These are phyloP conservation scores for Drosophila sucinea DNA, from an alignment of 1,140 invertebrate genomes.

Conservation along the genomic window DNA sequence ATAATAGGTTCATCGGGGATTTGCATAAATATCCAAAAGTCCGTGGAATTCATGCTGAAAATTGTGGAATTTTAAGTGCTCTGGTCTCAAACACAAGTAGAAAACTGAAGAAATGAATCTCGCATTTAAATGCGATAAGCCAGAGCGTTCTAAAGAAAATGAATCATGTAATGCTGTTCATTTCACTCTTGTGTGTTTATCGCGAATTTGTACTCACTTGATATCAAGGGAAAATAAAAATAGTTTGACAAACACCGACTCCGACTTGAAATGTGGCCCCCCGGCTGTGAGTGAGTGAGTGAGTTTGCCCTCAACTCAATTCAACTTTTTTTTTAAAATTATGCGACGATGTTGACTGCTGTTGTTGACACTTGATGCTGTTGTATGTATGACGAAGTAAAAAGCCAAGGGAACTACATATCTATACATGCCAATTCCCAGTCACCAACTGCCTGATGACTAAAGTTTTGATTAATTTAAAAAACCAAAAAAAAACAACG, in stretches of 20 bases:
- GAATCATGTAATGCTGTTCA: constrained; percentile 38
- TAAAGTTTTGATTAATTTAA: constrained; percentile 75
- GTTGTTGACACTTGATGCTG: constrained; percentile 64
- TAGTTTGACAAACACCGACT: constrained; percentile 26
- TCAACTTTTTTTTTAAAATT: constrained; percentile 68
- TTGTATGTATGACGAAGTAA: constrained; percentile 62
- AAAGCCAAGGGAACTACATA: constrained; percentile 44
- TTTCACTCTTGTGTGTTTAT: constrained; percentile 11
- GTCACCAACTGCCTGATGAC: constrained; percentile 48
- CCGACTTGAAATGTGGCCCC: not conserved
- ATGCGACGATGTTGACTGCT: constrained; percentile 54
- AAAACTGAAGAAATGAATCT: constrained; percentile 24
- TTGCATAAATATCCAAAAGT: not conserved
- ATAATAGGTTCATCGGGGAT: not conserved
- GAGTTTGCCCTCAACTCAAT: constrained; percentile 60
- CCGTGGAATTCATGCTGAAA: constrained; percentile 23
- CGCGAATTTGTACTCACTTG: constrained; percentile 5
- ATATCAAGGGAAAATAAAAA: constrained; percentile 35
- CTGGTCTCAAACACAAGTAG: not conserved
- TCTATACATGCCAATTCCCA: constrained; percentile 49
- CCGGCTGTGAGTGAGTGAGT: constrained; percentile 1
- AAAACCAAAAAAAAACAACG: constrained; percentile 11
- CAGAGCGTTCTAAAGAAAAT: not conserved
- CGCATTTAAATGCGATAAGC: not conserved
- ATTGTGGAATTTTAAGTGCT: not conserved